phyloP scores from a whole-genome alignment of 1,140 invertebrate species.

The Venturia canescens region DNA sequence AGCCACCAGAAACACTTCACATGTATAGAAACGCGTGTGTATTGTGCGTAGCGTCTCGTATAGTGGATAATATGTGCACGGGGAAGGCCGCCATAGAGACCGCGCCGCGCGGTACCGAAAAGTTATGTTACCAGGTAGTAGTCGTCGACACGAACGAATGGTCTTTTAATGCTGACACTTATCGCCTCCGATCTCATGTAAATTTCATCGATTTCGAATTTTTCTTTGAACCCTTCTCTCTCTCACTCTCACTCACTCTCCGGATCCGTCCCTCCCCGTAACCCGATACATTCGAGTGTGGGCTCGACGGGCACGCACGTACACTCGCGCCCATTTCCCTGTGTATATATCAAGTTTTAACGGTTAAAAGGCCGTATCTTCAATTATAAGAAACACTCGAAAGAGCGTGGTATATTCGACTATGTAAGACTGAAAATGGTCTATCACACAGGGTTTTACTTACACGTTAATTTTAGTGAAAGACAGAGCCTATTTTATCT shows the following conservation, averaged over 20 bases:
- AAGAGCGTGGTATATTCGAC: background rate
- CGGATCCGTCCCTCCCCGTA: background rate
- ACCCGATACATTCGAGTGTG: conserved; percentile 15
- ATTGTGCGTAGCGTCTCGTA: background rate
- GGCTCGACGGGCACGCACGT: background rate
- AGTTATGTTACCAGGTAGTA: conserved; percentile 45
- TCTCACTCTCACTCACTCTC: background rate
- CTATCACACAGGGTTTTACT: too few relatives aligned
- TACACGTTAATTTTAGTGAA: too few relatives aligned
- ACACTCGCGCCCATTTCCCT: background rate
- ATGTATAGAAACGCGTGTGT: conserved; percentile 5
- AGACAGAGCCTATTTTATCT: too few relatives aligned
- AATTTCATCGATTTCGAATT: conserved; percentile 41
- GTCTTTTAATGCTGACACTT: conserved; percentile 44
- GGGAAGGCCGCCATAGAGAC: background rate
- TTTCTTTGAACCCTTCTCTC: background rate
- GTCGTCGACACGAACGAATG: conserved; percentile 34
- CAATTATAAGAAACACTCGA: too few relatives aligned
- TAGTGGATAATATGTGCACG: background rate
- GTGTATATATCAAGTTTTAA: background rate
- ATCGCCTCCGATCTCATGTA: conserved; percentile 42
- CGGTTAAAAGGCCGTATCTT: background rate
- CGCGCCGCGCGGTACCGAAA: background rate
- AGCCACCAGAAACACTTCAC: background rate
- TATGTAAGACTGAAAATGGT: too few relatives aligned